Base-by-base conservation (phyloP, 2,797 vertebrate species). In the Somateria mollissima region DNA sequence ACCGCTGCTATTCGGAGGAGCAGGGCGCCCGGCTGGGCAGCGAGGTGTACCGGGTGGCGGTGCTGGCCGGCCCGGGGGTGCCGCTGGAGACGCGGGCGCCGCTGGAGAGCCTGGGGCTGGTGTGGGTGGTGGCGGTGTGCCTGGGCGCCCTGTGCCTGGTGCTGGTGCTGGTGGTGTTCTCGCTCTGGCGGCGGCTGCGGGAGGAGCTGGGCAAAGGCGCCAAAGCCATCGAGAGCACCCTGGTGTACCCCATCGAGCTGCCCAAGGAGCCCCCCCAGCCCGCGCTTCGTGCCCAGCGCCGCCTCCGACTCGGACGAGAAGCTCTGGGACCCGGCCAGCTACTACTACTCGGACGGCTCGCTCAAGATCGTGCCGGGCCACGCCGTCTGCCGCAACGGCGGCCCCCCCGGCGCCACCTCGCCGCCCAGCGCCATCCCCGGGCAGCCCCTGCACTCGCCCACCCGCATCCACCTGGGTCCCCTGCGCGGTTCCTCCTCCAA, bases 341-440 rank as follows among this genome's bases (percentile, higher is more conserved):
- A 99, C 89, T 99, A 99, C 97, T 99, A 99, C 97, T 99, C 99
- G 0, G 99, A 99, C 4, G 99, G 99, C 60, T 99, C 99, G 4
- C 98, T 99, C 56, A 99, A 99, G 97, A 99, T 99, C 36, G 99
- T 99, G 80, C 99, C 99, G 5, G 99, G 99, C 12, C 99, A 99
- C 2, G 99, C 99, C 57, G 90, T 98, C 39, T 99, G 98, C 90
- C 98, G 98, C 85, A 98, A 96, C 0, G 97, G 97, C 0, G 96
- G 94, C 2, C 96, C 97, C 9, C 94, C 90, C 0, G 54, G 72
- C 0, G 3, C 64, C 19, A 1, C 41, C 10, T 94, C 94, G 0
- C 95, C 91, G 0, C 91, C 92, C 19, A 32, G 19, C 12, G 37
- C 74, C 82, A 93, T 94, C 34, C 95, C 95, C 1, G 95, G 95